Evolutionary conservation across 2,888 invertebrate species (phyloP), one percentile per base, ranked within the genome.

Genomic region (Melinopterus prodromus): DNA sequence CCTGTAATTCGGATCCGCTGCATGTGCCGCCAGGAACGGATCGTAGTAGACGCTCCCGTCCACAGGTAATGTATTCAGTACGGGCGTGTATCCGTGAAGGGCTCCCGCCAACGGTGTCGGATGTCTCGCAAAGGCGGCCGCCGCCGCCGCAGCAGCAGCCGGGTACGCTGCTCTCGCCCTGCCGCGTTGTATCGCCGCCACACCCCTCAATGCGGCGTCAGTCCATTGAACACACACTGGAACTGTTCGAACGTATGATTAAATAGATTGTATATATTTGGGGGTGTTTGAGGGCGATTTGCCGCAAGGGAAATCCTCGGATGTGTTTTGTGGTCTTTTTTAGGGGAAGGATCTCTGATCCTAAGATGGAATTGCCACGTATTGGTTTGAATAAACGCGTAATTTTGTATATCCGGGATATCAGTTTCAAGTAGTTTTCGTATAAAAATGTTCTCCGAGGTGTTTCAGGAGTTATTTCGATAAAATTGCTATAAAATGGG

Each of bases 181-280:
- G 86, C 95, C 95, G 86, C 96, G 92, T 88, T 96, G 96, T 86
- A 96, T 94, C 84, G 96, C 95, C 85, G 96, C 95, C 86, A 96
- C 96, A 86, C 96, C 96, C 88, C 96, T 92, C 87, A 96, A 90
- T 85, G 95, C 95, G 88, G 96, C 95, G 93, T 96, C 96, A 86
- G 96, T 96, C 96, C 96, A 97, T 90, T 96, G 96, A 89, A 96
- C 95, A 92, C 96, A 96, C 90, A 97, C 96, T 94, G 95, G 89
- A 93, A 94, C 93, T 94, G 91, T 75, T 36, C 15, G 35, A 71
- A 70, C 15, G 16, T 26, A 26, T 26, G 26, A 26, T 26, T 26
- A 26, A 26, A 26, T 26, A 26, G 26, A 26, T 26, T 26, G 2
- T 26, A 26, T 9, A 53, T 53, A 12, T 12, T 53, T 53, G 26